These are phyloP conservation scores for Oreochromis niloticus DNA, from an alignment of 2,113 vertebrate genomes.

Conservation along the genomic window DNA sequence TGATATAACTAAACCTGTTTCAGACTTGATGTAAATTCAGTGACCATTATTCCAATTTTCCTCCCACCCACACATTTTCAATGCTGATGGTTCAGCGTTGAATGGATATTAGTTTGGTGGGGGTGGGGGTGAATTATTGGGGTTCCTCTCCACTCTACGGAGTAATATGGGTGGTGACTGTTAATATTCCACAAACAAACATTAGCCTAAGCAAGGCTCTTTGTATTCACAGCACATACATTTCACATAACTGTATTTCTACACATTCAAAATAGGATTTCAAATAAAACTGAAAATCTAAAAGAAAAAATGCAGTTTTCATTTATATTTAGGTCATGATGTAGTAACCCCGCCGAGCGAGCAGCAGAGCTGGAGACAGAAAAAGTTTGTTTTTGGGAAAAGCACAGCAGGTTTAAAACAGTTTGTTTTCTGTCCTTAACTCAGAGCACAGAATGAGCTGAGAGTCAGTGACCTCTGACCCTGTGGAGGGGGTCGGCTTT, in stretches of 20 bases:
- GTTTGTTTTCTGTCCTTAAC: not conserved
- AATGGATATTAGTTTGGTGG: not conserved
- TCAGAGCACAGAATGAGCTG: not conserved
- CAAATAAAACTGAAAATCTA: accelerated
- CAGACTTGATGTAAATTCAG: not conserved
- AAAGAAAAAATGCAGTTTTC: not conserved
- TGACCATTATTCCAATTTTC: not conserved
- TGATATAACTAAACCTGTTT: not conserved
- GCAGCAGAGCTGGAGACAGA: not conserved
- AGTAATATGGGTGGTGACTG: not conserved
- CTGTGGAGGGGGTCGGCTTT: not conserved
- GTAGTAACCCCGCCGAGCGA: not conserved
- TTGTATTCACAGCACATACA: not conserved
- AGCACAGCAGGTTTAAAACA: accelerated
- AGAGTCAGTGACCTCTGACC: conserved; percentile 41
- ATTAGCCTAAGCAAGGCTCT: not conserved
- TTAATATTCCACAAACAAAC: not conserved
- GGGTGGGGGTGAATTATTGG: not conserved
- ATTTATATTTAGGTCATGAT: not conserved
- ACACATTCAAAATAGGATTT: not conserved
- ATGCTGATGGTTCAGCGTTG: not conserved
- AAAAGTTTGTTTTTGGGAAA: not conserved
- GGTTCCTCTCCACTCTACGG: not conserved
- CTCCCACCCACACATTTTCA: not conserved
- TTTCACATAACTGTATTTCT: not conserved